phyloP scores from a whole-genome alignment of 2,888 invertebrate genomes.

The Meganola albula region DNA sequence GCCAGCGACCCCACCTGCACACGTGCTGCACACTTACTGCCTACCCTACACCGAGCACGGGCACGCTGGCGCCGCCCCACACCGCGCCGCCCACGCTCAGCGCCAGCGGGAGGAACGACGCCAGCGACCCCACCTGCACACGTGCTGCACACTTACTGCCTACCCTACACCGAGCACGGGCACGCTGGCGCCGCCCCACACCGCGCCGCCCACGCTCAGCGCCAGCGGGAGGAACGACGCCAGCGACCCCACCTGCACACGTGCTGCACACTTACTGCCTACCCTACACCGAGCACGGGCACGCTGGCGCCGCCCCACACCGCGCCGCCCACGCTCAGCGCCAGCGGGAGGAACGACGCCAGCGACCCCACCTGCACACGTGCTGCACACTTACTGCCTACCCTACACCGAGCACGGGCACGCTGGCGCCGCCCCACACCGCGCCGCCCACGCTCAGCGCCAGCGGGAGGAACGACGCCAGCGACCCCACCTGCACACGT shows the following conservation, averaged over 20 bases:
- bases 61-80: constrained; percentile 86
- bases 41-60: too few relatives aligned
- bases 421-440: constrained; percentile 82
- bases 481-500: constrained; percentile 73
- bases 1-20: constrained; percentile 79
- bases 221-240: constrained; percentile 84
- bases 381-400: too few relatives aligned
- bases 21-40: too few relatives aligned
- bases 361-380: constrained; percentile 76
- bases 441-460: constrained; percentile 79
- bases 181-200: constrained; percentile 86
- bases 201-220: constrained; percentile 76
- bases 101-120: constrained; percentile 84
- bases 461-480: constrained; percentile 83
- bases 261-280: too few relatives aligned
- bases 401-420: constrained; percentile 88
- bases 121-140: constrained; percentile 76
- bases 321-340: constrained; percentile 78
- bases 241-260: constrained; percentile 76
- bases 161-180: too few relatives aligned
- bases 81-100: constrained; percentile 79
- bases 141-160: too few relatives aligned
- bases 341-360: constrained; percentile 83
- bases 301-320: constrained; percentile 85
- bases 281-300: too few relatives aligned